Conservation (phyloP, 2,113 vertebrate genomes). For the Serinus canaria region DNA sequence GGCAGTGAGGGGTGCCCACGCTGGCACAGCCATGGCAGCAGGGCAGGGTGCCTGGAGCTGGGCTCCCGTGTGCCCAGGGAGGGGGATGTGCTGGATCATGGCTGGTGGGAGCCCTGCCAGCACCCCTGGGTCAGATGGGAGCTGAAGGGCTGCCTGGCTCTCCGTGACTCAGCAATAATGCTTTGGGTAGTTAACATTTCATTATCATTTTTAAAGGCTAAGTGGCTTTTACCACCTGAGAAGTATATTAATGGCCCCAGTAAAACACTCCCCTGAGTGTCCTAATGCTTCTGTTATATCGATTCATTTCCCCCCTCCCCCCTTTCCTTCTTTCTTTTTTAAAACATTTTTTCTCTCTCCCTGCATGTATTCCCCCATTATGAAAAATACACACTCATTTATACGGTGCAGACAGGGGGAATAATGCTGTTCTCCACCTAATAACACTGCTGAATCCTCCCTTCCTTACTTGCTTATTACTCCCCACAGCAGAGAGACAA, state of each 20-base stretch:
- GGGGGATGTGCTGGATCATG: accelerated
- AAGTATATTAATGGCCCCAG: constrained; percentile 69
- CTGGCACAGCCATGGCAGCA: accelerated
- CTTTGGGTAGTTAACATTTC: constrained; percentile 72
- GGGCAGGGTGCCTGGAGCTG: background rate
- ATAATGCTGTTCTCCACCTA: constrained; percentile 20
- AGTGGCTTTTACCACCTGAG: constrained; percentile 72
- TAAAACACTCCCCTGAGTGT: constrained; percentile 69
- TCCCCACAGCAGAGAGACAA: constrained; percentile 71
- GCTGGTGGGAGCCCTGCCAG: background rate
- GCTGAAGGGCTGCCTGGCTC: constrained; percentile 20
- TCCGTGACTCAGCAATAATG: constrained; percentile 69
- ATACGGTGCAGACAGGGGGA: background rate
- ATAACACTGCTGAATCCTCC: constrained; percentile 55
- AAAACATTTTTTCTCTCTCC: constrained; percentile 57
- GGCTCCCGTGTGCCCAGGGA: accelerated
- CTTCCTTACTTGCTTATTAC: constrained; percentile 65
- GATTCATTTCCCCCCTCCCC: constrained; percentile 66
- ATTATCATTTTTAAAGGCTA: constrained; percentile 73
- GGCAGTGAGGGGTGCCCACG: accelerated
- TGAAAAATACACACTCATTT: constrained; percentile 58
- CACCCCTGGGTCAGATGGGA: background rate
- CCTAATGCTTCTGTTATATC: constrained; percentile 71
- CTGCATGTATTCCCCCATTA: constrained; percentile 72
- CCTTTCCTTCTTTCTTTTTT: constrained; percentile 54